These are phyloP conservation scores for Xanthorhoe designata DNA, from an alignment of 2,888 invertebrate species.

Conservation along the genomic window DNA sequence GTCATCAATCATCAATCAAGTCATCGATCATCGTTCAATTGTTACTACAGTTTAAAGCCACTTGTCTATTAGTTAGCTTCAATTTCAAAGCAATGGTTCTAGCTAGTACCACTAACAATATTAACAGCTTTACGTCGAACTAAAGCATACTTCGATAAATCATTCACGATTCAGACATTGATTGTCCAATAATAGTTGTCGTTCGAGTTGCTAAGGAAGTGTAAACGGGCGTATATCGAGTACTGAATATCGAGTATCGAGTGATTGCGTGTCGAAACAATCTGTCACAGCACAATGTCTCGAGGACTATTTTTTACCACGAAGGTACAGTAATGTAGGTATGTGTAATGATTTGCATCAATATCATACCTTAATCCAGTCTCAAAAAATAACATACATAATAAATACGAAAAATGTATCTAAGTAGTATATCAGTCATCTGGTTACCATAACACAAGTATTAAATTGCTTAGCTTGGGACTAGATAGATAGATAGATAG, in stretches of 20 bases:
- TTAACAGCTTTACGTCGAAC: not conserved
- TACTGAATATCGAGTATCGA: slow-evolving; percentile 11
- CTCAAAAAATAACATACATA: no score
- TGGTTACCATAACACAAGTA: no score
- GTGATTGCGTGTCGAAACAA: slow-evolving; percentile 17
- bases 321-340: not conserved
- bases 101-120: not conserved
- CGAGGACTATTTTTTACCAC: not conserved
- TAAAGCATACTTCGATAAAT: slow-evolving; percentile 2
- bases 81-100: not conserved
- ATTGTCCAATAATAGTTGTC: not conserved
- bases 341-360: not conserved
- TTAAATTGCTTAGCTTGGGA: no score
- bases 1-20: no score
- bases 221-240: slow-evolving; percentile 12
- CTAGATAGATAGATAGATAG: no score
- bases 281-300: not conserved
- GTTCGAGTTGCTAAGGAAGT: slow-evolving; percentile 12
- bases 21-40: no score
- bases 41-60: no score
- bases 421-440: no score
- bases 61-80: no score
- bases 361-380: no score
- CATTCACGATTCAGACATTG: slow-evolving; percentile 11
- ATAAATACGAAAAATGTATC: no score